These are phyloP conservation scores for Engystomops pustulosus DNA, from an alignment of 2,113 vertebrate species.

Conservation along the genomic window DNA sequence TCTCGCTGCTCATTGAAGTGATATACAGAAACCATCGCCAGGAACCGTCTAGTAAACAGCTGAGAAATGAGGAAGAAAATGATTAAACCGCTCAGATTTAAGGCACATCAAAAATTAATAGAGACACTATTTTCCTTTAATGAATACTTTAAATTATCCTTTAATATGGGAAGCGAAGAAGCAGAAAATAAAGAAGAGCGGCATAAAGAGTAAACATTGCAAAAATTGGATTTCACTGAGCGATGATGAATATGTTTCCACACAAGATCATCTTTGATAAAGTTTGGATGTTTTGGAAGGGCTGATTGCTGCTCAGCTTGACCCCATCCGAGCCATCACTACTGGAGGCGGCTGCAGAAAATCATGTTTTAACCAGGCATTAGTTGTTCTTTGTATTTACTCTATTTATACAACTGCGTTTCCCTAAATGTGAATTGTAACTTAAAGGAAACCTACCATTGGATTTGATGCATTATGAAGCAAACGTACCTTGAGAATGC, in stretches of 20 bases:
- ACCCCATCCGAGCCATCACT: background rate
- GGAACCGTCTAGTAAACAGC: background rate
- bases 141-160: constrained; percentile 28
- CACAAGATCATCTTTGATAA: background rate
- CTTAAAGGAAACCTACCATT: too few relatives aligned
- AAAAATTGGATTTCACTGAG: background rate
- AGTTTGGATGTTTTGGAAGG: background rate
- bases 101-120: constrained; percentile 9
- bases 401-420: too few relatives aligned
- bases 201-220: background rate
- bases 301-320: background rate
- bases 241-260: background rate
- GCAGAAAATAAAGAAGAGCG: background rate
- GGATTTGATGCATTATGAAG: too few relatives aligned
- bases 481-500: too few relatives aligned
- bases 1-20: constrained; percentile 34
- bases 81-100: background rate
- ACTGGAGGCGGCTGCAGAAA: background rate
- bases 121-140: background rate
- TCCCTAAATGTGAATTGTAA: too few relatives aligned
- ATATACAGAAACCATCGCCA: constrained; percentile 2
- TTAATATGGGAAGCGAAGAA: background rate
- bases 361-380: background rate
- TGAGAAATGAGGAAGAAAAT: background rate
- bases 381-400: background rate